Percentiles rank a stretch among this genome's conserved stretches.
Conservation (phyloP, 2,888 invertebrate genomes). For the Drosophila eohydei region DNA sequence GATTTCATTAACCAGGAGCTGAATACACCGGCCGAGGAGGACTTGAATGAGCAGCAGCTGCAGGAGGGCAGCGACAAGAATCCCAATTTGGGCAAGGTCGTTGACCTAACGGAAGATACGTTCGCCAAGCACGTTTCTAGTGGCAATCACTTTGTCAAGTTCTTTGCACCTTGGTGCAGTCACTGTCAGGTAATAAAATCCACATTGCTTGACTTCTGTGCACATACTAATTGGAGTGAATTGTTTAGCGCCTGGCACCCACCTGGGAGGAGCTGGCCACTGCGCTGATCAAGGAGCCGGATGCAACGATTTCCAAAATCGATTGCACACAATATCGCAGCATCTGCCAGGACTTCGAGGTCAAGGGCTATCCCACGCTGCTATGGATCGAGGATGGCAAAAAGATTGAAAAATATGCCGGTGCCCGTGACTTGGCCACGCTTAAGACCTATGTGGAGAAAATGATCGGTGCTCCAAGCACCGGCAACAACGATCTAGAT, state of each 20-base stretch:
- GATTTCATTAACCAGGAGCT: constrained; percentile 92
- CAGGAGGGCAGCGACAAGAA: constrained; percentile 34
- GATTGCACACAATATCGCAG: constrained; percentile 92
- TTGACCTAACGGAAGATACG: constrained; percentile 91
- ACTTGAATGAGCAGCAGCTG: constrained; percentile 30
- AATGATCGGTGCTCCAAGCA: constrained; percentile 85
- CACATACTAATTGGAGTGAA: constrained; percentile 79
- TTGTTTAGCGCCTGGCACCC: constrained; percentile 89
- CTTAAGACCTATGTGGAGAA: constrained; percentile 90
- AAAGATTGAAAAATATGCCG: constrained; percentile 92
- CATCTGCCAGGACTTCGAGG: constrained; percentile 91
- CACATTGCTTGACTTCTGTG: not conserved
- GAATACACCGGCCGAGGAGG: constrained; percentile 56
- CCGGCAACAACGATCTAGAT: constrained; percentile 10
- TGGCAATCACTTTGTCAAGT: constrained; percentile 95
- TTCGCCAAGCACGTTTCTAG: constrained; percentile 89
- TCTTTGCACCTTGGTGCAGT: constrained; percentile 96
- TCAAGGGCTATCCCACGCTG: constrained; percentile 94
- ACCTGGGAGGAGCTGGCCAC: constrained; percentile 93
- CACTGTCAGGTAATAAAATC: constrained; percentile 89
- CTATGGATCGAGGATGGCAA: constrained; percentile 95
- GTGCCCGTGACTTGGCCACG: constrained; percentile 88
- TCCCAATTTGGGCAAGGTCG: constrained; percentile 84
- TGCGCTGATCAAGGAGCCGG: constrained; percentile 88
- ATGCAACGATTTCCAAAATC: constrained; percentile 91